Conservation (phyloP, 2,113 vertebrate genomes). For the Fregata magnificens region DNA sequence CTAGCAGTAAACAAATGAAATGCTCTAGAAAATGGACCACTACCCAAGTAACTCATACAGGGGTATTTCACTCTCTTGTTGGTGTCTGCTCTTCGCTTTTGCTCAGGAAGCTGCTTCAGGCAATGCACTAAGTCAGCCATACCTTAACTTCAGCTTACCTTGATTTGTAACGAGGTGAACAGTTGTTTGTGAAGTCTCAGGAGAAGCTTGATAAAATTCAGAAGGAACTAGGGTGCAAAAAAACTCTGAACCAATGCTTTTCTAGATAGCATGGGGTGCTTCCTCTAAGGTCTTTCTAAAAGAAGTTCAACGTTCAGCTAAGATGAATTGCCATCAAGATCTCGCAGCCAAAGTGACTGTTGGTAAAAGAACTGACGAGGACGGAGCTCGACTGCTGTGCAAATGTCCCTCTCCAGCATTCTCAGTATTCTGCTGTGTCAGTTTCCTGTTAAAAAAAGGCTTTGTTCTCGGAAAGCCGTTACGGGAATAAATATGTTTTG, state of each 20-base stretch:
- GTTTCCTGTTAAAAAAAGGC: background rate
- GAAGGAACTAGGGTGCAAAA: background rate
- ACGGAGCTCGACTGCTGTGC: background rate
- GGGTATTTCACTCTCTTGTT: background rate
- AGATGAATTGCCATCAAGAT: background rate
- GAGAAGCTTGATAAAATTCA: background rate
- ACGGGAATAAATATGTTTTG: constrained; percentile 42
- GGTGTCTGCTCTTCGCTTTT: background rate
- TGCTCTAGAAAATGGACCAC: background rate
- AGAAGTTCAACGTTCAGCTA: background rate
- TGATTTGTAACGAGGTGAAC: background rate
- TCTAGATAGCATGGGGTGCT: background rate
- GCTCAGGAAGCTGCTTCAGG: background rate
- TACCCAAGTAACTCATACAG: background rate
- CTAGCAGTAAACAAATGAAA: constrained; percentile 21
- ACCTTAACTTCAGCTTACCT: background rate
- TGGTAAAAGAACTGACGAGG: background rate
- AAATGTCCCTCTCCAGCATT: background rate
- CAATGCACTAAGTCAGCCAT: background rate
- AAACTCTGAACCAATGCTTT: background rate
- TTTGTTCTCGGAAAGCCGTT: background rate
- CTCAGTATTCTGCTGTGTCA: background rate
- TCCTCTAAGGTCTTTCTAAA: background rate
- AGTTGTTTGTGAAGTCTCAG: background rate
- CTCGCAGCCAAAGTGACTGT: background rate